Conservation (phyloP, 2,888 invertebrate species). For the Phaonia tiefii region DNA sequence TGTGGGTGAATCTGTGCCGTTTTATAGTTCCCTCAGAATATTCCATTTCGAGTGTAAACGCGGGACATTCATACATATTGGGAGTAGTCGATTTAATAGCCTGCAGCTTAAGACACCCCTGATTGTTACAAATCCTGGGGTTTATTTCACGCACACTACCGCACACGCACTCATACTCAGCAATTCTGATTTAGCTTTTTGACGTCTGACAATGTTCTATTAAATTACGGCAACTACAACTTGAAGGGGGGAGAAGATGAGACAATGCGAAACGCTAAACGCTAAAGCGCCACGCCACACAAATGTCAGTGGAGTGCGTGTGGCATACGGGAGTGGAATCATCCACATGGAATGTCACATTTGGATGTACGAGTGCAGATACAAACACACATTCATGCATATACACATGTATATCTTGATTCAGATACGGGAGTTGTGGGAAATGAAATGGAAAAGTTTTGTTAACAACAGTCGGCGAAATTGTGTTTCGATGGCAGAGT, state of each 20-base stretch:
- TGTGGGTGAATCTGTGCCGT: too few relatives aligned
- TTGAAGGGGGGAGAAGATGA: constrained; percentile 7
- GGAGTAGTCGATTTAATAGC: constrained; percentile 43
- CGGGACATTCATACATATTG: not conserved
- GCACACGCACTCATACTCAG: not conserved
- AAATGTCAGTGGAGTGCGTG: constrained; percentile 12
- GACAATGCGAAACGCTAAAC: constrained; percentile 10
- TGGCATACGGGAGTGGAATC: constrained; percentile 23
- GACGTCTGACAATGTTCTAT: constrained; percentile 67
- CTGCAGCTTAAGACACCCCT: constrained; percentile 67
- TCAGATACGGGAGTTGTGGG: constrained; percentile 30
- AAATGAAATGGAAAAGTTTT: constrained; percentile 31
- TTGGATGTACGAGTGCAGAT: constrained; percentile 5
- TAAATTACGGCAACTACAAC: constrained; percentile 60
- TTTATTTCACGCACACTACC: constrained; percentile 68
- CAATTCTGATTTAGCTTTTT: constrained; percentile 51
- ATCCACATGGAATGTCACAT: constrained; percentile 15
- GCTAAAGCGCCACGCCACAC: not conserved
- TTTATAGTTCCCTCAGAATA: constrained; percentile 35
- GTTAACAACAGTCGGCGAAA: constrained; percentile 51
- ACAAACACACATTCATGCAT: not conserved
- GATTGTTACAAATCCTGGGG: constrained; percentile 70
- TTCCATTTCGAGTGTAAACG: constrained; percentile 11
- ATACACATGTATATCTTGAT: constrained; percentile 21
- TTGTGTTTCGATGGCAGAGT: constrained; percentile 65